Evolutionary conservation across 2,797 vertebrate species (phyloP).

Genomic region (Cheirogaleus major): DNA sequence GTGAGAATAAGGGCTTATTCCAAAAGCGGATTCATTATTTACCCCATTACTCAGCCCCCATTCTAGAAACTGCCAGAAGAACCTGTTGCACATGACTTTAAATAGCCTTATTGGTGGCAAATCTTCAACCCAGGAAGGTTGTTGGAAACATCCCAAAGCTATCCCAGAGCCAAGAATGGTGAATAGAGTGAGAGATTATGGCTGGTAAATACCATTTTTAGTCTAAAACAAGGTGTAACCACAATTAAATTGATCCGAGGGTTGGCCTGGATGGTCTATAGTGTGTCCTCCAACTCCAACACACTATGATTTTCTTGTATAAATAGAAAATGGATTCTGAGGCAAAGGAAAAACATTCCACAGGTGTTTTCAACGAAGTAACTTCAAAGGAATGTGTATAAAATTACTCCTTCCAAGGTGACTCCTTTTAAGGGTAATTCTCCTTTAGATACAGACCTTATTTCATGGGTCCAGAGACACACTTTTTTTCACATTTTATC

Average conservation of each 20-base stretch:
- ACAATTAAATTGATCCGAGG: conserved; percentile 69
- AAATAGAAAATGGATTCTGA: conserved; percentile 67
- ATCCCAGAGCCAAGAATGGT: conserved; percentile 48
- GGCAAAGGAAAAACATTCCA: conserved; percentile 61
- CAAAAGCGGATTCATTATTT: neutral
- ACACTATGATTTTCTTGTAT: conserved; percentile 71
- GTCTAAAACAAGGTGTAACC: conserved; percentile 69
- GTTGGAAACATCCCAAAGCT: conserved; percentile 64
- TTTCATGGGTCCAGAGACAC: neutral
- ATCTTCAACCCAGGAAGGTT: conserved; percentile 45
- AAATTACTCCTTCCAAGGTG: neutral
- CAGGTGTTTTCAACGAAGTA: conserved; percentile 55
- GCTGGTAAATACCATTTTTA: conserved; percentile 67
- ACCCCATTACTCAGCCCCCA: neutral
- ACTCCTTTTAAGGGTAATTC: conserved; percentile 4
- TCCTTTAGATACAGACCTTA: neutral
- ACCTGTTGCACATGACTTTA: neutral
- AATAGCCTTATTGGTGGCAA: conserved; percentile 52
- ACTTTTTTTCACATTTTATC: neutral
- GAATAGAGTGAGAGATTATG: conserved; percentile 50
- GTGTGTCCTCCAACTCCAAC: conserved; percentile 24
- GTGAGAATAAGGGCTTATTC: neutral
- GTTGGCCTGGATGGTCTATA: conserved; percentile 39
- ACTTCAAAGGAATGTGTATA: conserved; percentile 41
- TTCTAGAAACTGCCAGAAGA: neutral